Evolutionary conservation across 37 sponge, comb jelly and placozoan species (phyloP).

Genomic region (Crambe crambe): DNA sequence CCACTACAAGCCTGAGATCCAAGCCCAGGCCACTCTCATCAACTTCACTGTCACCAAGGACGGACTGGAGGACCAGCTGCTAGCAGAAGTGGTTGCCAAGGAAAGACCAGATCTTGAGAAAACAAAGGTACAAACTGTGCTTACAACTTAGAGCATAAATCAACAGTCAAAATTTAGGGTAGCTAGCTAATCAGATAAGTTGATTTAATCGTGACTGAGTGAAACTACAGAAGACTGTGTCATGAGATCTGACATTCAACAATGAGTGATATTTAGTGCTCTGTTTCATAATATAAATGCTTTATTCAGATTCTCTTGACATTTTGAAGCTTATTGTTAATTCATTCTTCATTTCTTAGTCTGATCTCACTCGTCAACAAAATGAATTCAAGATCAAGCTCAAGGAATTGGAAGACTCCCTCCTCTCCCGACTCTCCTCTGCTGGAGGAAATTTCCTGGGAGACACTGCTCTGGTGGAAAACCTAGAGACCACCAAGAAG

Average conservation of each 20-base stretch:
- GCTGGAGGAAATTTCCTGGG: slow-evolving; percentile 98
- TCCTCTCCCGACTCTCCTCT: slow-evolving; percentile 92
- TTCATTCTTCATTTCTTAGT: no score
- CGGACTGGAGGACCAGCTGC: slow-evolving; percentile 97
- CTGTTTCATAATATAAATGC: no score
- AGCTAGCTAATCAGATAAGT: no score
- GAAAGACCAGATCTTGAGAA: slow-evolving; percentile 98
- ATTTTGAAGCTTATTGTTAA: no score
- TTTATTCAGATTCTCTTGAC: no score
- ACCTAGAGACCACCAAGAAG: slow-evolving; percentile 96
- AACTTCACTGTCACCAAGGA: slow-evolving; percentile 99
- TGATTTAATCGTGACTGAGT: no score
- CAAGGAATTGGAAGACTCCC: slow-evolving; percentile 95
- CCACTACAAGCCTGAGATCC: slow-evolving; percentile 99
- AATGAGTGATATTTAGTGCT: no score
- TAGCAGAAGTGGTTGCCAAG: slow-evolving; percentile 96
- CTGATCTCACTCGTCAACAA: slow-evolving; percentile 92
- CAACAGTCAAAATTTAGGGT: no score
- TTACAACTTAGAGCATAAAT: no score
- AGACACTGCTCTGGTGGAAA: slow-evolving; percentile 96
- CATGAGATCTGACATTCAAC: no score
- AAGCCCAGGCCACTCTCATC: slow-evolving; percentile 97
- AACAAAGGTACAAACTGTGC: slow-evolving; percentile 30
- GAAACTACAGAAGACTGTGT: no score
- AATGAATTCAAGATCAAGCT: slow-evolving; percentile 98